Evolutionary conservation across 2,113 vertebrate genomes (phyloP), one percentile per base, ranked within the genome.

Genomic region (Dascyllus trimaculatus): DNA sequence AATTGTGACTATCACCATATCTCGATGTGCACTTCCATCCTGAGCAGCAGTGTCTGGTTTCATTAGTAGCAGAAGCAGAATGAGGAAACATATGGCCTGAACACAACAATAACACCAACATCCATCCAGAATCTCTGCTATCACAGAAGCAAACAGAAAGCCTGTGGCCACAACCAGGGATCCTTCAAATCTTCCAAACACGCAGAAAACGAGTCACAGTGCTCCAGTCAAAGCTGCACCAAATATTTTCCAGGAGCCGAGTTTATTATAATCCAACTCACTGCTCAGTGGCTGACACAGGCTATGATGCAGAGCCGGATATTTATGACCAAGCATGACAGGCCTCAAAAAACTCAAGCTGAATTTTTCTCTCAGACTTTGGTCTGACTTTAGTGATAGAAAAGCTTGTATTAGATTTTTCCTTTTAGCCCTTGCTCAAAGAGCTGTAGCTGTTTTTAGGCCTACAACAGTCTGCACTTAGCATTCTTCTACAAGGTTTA

Each of bases 281-380:
- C 56, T 43, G 63, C 79, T 77, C 63, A 79, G 40, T 57, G 54
- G 76, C 51, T 79, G 71, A 81, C 54, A 82, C 19, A 35, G 32
- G 48, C 71, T 74, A 68, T 69, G 82, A 87, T 83, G 74, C 61
- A 59, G 60, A 82, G 78, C 35, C 22, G 13, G 65, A 71, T 68
- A 81, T 85, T 71, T 78, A 83, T 62, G 71, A 79, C 38, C 1
- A 49, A 61, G 51, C 52, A 38, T 56, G 62, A 78, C 78, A 59
- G 46, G 11, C 35, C 61, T 32, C n/a, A 14, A 81, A 75, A 75
- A 48, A 66, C 38, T 58, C 1, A 0, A 68, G 45, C 58, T 43
- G 60, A 65, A 45, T 82, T 61, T 49, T 69, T 69, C 57, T 67
- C 63, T 59, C 46, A 29, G n/a, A 66, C 24, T 75, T 54, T 65